Percentiles rank a stretch among this genome's conserved stretches.
Evolutionary conservation across 1,140 invertebrate genomes (phyloP).

Genomic region (Gerris buenoi): DNA sequence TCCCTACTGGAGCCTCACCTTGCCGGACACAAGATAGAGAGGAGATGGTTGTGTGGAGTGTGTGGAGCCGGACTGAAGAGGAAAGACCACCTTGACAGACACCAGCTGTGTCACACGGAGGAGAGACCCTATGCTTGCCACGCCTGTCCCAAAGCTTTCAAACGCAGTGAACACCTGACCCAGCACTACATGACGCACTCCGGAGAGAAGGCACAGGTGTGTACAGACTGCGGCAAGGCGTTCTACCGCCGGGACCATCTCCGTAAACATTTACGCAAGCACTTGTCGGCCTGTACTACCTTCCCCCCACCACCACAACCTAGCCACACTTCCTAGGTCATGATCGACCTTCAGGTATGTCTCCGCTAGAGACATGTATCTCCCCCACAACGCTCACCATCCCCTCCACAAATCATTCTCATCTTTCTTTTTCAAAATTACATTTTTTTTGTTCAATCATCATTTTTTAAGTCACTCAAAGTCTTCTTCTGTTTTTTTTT

Average conservation of each 20-base stretch:
- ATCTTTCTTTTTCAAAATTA: too few species aligned
- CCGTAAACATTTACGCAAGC: slow-evolving; percentile 42
- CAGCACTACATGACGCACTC: slow-evolving; percentile 65
- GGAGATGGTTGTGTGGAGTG: slow-evolving; percentile 44
- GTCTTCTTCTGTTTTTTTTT: too few species aligned
- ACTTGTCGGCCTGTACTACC: slow-evolving; percentile 23
- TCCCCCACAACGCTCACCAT: too few species aligned
- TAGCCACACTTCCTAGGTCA: neutral
- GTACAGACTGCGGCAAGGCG: slow-evolving; percentile 47
- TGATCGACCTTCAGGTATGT: neutral
- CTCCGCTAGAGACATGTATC: neutral
- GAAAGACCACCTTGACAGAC: slow-evolving; percentile 61
- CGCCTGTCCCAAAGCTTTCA: slow-evolving; percentile 57
- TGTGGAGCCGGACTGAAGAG: slow-evolving; percentile 53
- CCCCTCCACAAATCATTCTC: too few species aligned
- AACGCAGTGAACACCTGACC: slow-evolving; percentile 63
- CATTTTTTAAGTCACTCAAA: too few species aligned
- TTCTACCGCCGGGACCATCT: slow-evolving; percentile 73
- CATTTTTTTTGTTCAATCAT: too few species aligned
- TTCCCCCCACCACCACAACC: neutral
- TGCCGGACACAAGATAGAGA: slow-evolving; percentile 57
- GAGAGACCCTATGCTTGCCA: slow-evolving; percentile 60
- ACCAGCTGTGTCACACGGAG: slow-evolving; percentile 61
- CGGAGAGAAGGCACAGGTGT: slow-evolving; percentile 57
- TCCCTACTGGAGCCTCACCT: slow-evolving; percentile 58